Evolutionary conservation across 2,888 invertebrate genomes (phyloP).

Genomic region (Eristalis pertinax): DNA sequence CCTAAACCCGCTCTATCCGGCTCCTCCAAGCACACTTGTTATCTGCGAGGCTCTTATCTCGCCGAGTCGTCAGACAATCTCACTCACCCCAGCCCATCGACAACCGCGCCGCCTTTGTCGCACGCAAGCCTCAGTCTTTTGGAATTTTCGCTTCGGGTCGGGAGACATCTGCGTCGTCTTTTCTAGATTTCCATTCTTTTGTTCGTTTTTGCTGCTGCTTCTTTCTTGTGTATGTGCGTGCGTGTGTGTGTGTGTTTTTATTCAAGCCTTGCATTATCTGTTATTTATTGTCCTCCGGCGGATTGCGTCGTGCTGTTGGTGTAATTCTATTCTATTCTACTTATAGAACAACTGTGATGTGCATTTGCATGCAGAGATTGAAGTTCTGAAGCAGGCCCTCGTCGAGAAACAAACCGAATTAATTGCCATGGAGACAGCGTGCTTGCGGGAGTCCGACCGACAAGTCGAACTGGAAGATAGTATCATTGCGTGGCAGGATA

Average conservation of each 20-base stretch:
- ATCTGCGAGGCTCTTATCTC: slow-evolving; percentile 60
- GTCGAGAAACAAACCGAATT: slow-evolving; percentile 92
- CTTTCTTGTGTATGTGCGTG: background rate
- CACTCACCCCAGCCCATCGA: slow-evolving; percentile 12
- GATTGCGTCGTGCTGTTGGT: slow-evolving; percentile 33
- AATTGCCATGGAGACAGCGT: slow-evolving; percentile 92
- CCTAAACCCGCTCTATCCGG: slow-evolving; percentile 28
- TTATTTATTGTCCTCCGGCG: slow-evolving; percentile 64
- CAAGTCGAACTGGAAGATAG: slow-evolving; percentile 91
- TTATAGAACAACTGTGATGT: slow-evolving; percentile 81
- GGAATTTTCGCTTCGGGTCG: slow-evolving; percentile 56
- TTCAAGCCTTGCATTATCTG: slow-evolving; percentile 50
- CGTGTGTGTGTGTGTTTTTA: slow-evolving; percentile 6
- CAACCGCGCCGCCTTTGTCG: slow-evolving; percentile 10
- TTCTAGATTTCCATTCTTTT: slow-evolving; percentile 5
- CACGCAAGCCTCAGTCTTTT: slow-evolving; percentile 54
- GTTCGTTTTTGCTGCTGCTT: slow-evolving; percentile 1
- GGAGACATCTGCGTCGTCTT: slow-evolving; percentile 28
- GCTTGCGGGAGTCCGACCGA: slow-evolving; percentile 90
- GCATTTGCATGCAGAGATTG: slow-evolving; percentile 93
- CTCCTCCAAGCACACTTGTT: slow-evolving; percentile 38
- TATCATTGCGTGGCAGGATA: slow-evolving; percentile 93
- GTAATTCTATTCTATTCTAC: slow-evolving; percentile 57
- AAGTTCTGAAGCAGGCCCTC: slow-evolving; percentile 91
- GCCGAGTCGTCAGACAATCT: slow-evolving; percentile 50